These are phyloP conservation scores for Tautogolabrus adspersus DNA, from an alignment of 2,113 vertebrate species.

Conservation along the genomic window DNA sequence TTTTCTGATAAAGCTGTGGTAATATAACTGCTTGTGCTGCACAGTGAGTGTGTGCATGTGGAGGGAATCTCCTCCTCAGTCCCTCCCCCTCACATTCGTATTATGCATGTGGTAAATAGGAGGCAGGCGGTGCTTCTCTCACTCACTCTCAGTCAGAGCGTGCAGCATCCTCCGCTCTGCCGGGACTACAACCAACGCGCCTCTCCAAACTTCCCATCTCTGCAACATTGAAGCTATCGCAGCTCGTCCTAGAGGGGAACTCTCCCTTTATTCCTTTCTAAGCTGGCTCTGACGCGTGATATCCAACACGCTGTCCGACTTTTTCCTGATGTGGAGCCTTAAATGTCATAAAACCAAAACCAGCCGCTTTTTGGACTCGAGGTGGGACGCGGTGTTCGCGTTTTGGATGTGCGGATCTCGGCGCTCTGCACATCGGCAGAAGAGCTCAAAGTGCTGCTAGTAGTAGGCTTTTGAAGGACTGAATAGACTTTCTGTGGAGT, in stretches of 20 bases:
- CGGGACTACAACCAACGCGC: conserved; percentile 12
- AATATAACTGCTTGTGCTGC: background rate
- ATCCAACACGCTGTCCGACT: conserved; percentile 3
- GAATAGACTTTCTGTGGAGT: conserved; percentile 24
- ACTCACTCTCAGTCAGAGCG: conserved; percentile 30
- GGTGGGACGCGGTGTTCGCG: conserved; percentile 55
- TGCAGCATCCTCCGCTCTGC: conserved; percentile 37
- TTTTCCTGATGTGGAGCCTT: conserved; percentile 76
- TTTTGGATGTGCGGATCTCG: conserved; percentile 66
- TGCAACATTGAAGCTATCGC: background rate
- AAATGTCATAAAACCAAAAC: conserved; percentile 9
- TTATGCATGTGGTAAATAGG: conserved; percentile 52
- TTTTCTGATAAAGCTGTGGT: background rate
- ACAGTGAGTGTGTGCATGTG: conserved; percentile 11
- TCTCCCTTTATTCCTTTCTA: background rate
- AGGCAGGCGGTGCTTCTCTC: conserved; percentile 52
- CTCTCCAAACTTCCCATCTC: conserved; percentile 4
- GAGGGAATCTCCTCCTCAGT: conserved; percentile 70
- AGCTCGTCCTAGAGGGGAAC: background rate
- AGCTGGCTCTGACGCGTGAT: conserved; percentile 12
- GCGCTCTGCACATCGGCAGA: conserved; percentile 43
- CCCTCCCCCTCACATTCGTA: conserved; percentile 66
- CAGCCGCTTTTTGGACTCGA: conserved; percentile 48
- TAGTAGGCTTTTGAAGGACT: conserved; percentile 17
- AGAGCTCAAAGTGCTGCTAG: conserved; percentile 45